Percentiles rank a stretch among this genome's conserved stretches.
phyloP scores from a whole-genome alignment of 1,140 invertebrate species.

The Brachystomella parvula region DNA sequence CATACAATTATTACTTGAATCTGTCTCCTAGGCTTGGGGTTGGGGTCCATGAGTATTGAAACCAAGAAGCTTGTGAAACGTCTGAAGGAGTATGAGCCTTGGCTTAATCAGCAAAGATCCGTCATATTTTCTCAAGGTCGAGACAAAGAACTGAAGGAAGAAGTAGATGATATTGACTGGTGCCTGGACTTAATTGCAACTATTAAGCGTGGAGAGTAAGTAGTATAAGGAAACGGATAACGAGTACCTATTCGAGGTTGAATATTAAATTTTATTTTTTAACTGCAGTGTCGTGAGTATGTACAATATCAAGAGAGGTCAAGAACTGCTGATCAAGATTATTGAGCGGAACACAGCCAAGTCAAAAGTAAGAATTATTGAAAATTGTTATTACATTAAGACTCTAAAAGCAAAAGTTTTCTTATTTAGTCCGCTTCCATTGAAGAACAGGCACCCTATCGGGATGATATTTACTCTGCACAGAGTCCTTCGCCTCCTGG shows the following conservation, averaged over 20 bases:
- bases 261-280: not conserved
- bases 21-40: not conserved
- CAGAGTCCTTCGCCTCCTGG: not conserved
- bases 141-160: conserved; percentile 15
- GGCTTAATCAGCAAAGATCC: conserved; percentile 3
- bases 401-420: too few species aligned
- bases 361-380: too few species aligned
- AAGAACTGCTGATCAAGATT: not conserved
- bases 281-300: not conserved
- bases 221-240: not conserved
- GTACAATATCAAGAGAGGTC: not conserved
- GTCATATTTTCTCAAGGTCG: conserved; percentile 2
- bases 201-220: conserved; percentile 3
- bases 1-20: not conserved
- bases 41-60: not conserved
- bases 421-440: too few species aligned
- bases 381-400: too few species aligned
- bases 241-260: not conserved
- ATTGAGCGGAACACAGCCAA: too few species aligned
- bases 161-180: conserved; percentile 20
- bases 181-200: conserved; percentile 10
- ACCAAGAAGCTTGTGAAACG: not conserved
- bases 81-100: conserved; percentile 13
- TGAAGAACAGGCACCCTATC: too few species aligned
- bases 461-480: not conserved